phyloP scores from a whole-genome alignment of 2,888 invertebrate species.

The Noctua janthe region DNA sequence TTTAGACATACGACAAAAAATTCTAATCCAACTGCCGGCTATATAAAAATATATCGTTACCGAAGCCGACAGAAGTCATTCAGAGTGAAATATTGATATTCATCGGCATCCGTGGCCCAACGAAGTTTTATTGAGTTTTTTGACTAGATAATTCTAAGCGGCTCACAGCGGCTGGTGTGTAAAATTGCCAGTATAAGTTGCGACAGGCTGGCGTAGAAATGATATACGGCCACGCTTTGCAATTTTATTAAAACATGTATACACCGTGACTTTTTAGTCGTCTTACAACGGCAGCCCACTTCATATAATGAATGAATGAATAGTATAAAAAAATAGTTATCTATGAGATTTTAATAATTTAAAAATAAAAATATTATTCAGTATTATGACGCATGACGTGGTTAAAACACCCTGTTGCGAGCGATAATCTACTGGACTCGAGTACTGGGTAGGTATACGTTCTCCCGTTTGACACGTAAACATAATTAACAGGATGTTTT shows the following conservation, averaged over 20 bases:
- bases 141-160: constrained; percentile 12
- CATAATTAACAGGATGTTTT: no score
- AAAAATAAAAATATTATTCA: no score
- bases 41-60: constrained; percentile 21
- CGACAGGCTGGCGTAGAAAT: neutral
- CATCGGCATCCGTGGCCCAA: constrained; percentile 23
- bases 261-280: no score
- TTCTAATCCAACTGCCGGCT: neutral
- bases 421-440: no score
- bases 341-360: no score
- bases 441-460: no score
- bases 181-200: constrained; percentile 23
- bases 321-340: no score
- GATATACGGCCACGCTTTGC: neutral
- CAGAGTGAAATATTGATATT: constrained; percentile 56
- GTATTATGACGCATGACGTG: no score
- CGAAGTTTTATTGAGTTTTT: constrained; percentile 54
- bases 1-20: constrained; percentile 49
- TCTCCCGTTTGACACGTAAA: no score
- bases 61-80: constrained; percentile 43
- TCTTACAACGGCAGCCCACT: no score
- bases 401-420: no score
- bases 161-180: constrained; percentile 21
- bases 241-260: neutral
- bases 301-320: no score